These are phyloP conservation scores for Halictus quadricinctus DNA, from an alignment of 2,888 invertebrate genomes.

Conservation along the genomic window DNA sequence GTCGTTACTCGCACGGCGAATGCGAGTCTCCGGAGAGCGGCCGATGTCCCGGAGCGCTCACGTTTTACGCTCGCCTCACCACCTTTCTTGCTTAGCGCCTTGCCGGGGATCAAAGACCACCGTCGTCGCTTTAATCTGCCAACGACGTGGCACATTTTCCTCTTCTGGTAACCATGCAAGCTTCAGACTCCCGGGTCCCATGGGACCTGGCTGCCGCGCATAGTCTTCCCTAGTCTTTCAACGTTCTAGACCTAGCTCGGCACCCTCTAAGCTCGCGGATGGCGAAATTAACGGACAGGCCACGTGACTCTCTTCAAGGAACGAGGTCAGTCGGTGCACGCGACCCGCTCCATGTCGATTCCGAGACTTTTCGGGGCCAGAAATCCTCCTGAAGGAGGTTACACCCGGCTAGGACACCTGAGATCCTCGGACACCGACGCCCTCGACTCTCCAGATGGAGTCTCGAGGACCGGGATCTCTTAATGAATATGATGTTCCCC, in stretches of 20 bases:
- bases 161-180: background rate
- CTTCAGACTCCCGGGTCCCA: background rate
- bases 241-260: background rate
- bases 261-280: background rate
- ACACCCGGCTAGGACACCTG: constrained; percentile 30
- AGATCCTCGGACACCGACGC: background rate
- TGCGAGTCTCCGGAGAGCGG: constrained; percentile 30
- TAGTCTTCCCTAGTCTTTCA: constrained; percentile 18
- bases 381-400: constrained; percentile 16
- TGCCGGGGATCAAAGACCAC: constrained; percentile 69
- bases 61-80: constrained; percentile 44
- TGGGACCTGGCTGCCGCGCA: background rate
- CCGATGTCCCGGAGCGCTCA: constrained; percentile 18
- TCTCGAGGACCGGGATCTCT: constrained; percentile 1
- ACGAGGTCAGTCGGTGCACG: constrained; percentile 67
- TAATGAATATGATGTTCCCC: background rate
- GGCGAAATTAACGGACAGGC: constrained; percentile 61
- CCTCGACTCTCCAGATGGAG: background rate
- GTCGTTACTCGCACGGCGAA: constrained; percentile 39
- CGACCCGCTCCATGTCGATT: constrained; percentile 64
- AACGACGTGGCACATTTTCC: constrained; percentile 59
- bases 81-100: constrained; percentile 38
- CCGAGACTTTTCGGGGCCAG: constrained; percentile 55
- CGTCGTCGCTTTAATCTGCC: constrained; percentile 70
- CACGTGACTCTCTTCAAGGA: constrained; percentile 63